Conservation (phyloP, 2,888 invertebrate genomes). For the Pristionchus exspectatus region DNA sequence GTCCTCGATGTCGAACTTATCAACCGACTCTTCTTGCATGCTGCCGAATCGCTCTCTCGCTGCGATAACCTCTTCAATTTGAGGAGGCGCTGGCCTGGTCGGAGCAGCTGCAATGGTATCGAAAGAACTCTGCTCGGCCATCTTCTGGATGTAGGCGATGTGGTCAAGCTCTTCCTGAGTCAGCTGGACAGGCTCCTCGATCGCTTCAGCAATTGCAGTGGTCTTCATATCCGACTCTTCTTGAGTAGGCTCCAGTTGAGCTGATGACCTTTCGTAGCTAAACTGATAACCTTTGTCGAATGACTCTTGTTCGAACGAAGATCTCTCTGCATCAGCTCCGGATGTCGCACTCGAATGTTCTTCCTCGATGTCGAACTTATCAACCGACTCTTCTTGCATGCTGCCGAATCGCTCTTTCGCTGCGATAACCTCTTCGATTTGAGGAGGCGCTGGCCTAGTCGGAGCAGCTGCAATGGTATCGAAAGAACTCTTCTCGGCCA, state of each 20-base stretch:
- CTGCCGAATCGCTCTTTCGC: background rate
- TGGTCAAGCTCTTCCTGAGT: constrained; percentile 36
- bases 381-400: background rate
- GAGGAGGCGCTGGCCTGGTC: constrained; percentile 1
- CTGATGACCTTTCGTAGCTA: constrained; percentile 10
- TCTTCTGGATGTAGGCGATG: constrained; percentile 43
- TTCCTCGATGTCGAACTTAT: background rate
- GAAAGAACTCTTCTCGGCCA: constrained; percentile 30
- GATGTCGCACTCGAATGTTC: constrained; percentile 16
- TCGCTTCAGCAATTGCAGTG: background rate
- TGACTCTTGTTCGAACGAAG: constrained; percentile 1
- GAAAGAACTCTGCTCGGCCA: constrained; percentile 44
- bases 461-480: background rate
- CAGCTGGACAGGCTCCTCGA: constrained; percentile 17
- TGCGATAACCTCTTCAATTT: background rate
- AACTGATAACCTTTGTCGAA: constrained; percentile 2
- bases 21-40: background rate
- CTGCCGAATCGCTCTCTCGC: constrained; percentile 28
- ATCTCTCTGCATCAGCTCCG: constrained; percentile 20
- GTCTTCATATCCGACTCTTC: background rate
- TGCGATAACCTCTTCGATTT: background rate
- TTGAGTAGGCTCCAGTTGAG: background rate
- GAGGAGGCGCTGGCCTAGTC: background rate
- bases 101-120: constrained; percentile 14
- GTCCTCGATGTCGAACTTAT: background rate